Base-by-base conservation (phyloP, 1,140 invertebrate species). In the Lepidurus apus region DNA sequence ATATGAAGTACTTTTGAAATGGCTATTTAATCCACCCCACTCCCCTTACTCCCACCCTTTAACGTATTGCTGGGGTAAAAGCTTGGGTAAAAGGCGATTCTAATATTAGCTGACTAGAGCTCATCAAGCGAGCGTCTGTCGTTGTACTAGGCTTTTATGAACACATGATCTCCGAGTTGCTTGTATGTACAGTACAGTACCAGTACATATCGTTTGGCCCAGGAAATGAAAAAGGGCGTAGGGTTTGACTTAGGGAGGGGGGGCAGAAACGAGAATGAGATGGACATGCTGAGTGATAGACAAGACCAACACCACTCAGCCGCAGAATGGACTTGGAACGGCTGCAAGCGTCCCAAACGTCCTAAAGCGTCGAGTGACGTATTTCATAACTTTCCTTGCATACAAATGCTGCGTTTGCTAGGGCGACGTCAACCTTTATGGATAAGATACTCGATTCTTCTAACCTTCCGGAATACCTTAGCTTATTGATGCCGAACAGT, bases 201-300 rank as follows among this genome's bases (percentile, higher is more conserved):
- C 21, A 13, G 21, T n/a, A 65, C 1, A 34, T 34, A 34, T 34
- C 34, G 34, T 34, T 13, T 65, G 21, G 53, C 17, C 53, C 53
- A 65, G 53, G 53, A 65, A 65, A 65, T 65, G 53, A 65, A 65
- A 65, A 65, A 65, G 53, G 53, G 53, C 53, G 53, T 65, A 21
- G 53, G 53, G 53, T 13, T 47, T 7, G 17, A 65, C 13, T 6
- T 21, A 65, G 53, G 21, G n/a, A 13, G 8, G 21, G 53, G 53
- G 53, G 53, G 13, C 17, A 4, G 17, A 11, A 65, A 65, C 53
- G 21, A 21, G 17, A 65, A 65, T 17, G 53, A 65, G 53, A n/a
- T 65, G 53, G 53, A 65, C 53, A 9, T 65, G 53, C 17, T 7
- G 9, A 65, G 13, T 65, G 53, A 65, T 13, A 21, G 53, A 65